These are phyloP conservation scores for Pecten maximus DNA, from an alignment of 2,888 invertebrate genomes.

Conservation along the genomic window DNA sequence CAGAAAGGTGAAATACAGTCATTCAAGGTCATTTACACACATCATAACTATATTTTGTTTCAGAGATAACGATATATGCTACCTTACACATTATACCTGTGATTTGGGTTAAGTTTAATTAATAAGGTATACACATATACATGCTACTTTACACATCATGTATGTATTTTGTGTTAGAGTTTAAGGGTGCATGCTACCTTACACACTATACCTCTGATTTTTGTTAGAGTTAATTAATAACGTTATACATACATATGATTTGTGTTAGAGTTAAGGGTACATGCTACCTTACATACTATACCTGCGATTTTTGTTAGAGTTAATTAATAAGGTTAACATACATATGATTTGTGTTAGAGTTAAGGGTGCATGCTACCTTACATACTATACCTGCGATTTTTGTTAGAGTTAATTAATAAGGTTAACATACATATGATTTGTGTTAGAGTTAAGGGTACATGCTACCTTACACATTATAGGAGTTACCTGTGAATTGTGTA, in stretches of 20 bases:
- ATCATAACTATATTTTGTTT: no score
- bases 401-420: background rate
- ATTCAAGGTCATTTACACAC: background rate
- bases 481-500: no score
- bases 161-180: background rate
- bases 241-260: background rate
- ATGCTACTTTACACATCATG: no score
- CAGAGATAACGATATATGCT: background rate
- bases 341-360: background rate
- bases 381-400: background rate
- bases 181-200: background rate
- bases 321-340: background rate
- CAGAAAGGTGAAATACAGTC: background rate
- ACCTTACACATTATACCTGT: background rate
- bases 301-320: background rate
- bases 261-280: no score
- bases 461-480: no score
- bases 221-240: background rate
- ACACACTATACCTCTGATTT: background rate
- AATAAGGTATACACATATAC: background rate
- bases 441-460: background rate
- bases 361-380: background rate
- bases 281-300: background rate
- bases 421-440: background rate
- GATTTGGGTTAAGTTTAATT: background rate